Base-by-base conservation (phyloP, 2,888 invertebrate genomes). In the Drosophila cyrtoloma region DNA sequence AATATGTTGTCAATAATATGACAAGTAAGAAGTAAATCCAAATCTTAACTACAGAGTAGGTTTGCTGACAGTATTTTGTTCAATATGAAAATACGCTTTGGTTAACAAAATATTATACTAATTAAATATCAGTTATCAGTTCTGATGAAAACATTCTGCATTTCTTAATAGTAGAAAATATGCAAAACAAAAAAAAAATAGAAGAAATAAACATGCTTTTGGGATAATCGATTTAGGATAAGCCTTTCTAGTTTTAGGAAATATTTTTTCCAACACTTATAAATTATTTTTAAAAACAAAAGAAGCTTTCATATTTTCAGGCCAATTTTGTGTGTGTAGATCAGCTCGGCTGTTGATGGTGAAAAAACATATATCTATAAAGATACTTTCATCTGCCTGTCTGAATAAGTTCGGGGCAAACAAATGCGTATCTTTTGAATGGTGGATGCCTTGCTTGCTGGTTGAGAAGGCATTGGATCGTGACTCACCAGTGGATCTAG, bases 391-490 rank as follows among this genome's bases (percentile, higher is more conserved):
- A 42, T 16, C 37, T 19, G 37, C 37, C 6, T 5, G 16, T 16
- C 6, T 16, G 6, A 16, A 37, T 37, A 16, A 16, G 37, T 16
- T 37, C 37, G 3, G 6, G 2, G 37, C 6, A 37, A 16, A 37
- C 16, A 16, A 37, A 26, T 28, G 5, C 19, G 55, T 51, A 76
- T 66, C 63, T 67, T 52, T 56, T 59, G 14, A 6, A 44, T 39
- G n/a, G 16, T 56, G 47, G 19, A 44, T 9, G 39, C 50, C 3
- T 63, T 56, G 9, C 19, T 33, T 10, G 30, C 55, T 16, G 35
- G 19, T 32, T 37, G 19, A 37, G 37, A 37, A 37, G 32, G 14
- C 30, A 44, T 6, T 66, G 52, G n/a, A n/a, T 16, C 30, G 19
- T 30, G 26, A 30, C 28, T 33, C 10, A 30, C 26, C 22, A 33